phyloP scores from a whole-genome alignment of 2,797 vertebrate species.

The Paratrypauchen microcephalus region DNA sequence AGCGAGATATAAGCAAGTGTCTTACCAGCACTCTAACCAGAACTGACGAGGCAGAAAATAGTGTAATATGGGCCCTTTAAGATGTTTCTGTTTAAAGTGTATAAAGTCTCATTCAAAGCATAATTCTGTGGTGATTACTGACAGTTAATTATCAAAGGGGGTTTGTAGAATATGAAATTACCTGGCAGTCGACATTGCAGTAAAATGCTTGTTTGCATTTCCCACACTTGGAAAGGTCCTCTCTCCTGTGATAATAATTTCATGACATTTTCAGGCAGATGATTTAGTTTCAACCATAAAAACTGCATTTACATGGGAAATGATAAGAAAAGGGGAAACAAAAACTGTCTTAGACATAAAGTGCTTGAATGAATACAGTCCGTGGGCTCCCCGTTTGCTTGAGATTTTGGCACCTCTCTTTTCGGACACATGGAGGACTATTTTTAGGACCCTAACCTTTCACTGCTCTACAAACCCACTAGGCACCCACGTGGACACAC shows the following conservation, averaged over 20 bases:
- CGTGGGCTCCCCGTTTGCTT: constrained; percentile 36
- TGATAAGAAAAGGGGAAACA: background rate
- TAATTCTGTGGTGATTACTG: background rate
- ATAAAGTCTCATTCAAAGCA: background rate
- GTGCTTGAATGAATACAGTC: background rate
- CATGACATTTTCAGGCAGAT: background rate
- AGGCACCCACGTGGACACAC: constrained; percentile 19
- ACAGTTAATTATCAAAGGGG: background rate
- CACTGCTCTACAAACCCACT: constrained; percentile 47
- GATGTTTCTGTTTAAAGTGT: no score
- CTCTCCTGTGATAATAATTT: constrained; percentile 80
- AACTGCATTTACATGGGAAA: background rate
- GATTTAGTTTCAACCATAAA: background rate
- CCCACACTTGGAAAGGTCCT: constrained; percentile 94
- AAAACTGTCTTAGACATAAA: background rate
- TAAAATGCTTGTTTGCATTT: constrained; percentile 97
- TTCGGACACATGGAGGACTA: constrained; percentile 59
- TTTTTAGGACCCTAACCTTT: constrained; percentile 73
- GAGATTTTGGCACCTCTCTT: constrained; percentile 40
- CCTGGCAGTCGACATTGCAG: constrained; percentile 96
- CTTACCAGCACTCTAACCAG: no score
- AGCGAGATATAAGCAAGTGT: no score
- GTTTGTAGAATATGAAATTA: constrained; percentile 53
- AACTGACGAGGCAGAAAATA: no score
- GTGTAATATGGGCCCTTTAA: no score